Conservation (phyloP, 2,888 invertebrate species). For the Tholera decimalis region DNA sequence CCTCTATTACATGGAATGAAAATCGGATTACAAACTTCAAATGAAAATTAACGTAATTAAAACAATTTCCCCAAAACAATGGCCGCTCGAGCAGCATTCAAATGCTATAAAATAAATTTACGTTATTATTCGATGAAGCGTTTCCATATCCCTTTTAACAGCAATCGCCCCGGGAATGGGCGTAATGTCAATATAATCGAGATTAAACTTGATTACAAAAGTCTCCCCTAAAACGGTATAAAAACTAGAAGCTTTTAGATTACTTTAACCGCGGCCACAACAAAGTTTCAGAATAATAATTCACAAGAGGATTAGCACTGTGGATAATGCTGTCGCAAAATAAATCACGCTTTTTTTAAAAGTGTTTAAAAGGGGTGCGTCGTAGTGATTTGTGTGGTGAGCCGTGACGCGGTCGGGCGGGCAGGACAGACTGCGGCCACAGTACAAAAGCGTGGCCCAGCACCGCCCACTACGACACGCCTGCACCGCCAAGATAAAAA, state of each 20-base stretch:
- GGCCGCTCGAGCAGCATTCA: conserved; percentile 61
- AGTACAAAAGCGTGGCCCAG: conserved; percentile 45
- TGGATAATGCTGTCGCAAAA: conserved; percentile 83
- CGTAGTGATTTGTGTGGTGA: conserved; percentile 81
- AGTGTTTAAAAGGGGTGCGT: conserved; percentile 81
- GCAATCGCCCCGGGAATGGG: conserved; percentile 45
- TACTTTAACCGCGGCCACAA: conserved; percentile 81
- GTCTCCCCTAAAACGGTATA: conserved; percentile 73
- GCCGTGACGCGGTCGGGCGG: conserved; percentile 64
- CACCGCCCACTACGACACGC: conserved; percentile 57
- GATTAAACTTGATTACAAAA: conserved; percentile 67
- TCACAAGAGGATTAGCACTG: conserved; percentile 83
- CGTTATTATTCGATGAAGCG: conserved; percentile 70
- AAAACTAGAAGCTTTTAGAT: conserved; percentile 78
- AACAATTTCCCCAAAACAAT: conserved; percentile 65
- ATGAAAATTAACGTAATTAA: conserved; percentile 66
- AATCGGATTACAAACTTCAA: conserved; percentile 64
- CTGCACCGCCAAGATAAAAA: conserved; percentile 79
- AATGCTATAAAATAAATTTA: conserved; percentile 62
- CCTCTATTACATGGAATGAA: conserved; percentile 58
- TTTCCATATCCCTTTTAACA: conserved; percentile 59
- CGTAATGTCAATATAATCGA: conserved; percentile 63
- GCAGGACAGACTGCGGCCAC: conserved; percentile 37
- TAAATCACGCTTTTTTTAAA: conserved; percentile 85
- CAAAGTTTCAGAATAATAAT: conserved; percentile 85